phyloP scores from a whole-genome alignment of 2,888 invertebrate genomes.

The Trissolcus brochymenae region DNA sequence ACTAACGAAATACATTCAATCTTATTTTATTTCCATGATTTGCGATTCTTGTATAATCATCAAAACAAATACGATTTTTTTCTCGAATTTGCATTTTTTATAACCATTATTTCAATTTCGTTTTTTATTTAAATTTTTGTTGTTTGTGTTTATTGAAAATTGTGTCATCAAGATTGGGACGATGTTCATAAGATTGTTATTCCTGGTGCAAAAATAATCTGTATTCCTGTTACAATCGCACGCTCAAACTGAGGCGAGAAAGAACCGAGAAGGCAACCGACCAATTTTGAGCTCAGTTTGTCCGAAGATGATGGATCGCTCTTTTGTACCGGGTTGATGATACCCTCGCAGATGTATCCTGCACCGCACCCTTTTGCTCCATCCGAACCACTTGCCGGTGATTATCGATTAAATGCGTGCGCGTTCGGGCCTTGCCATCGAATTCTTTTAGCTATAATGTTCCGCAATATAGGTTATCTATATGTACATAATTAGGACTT shows the following conservation, averaged over 20 bases:
- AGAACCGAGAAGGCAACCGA: conserved; percentile 50
- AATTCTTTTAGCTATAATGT: conserved; percentile 55
- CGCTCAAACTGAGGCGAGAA: conserved; percentile 49
- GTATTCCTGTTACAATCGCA: conserved; percentile 52
- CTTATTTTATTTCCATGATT: not conserved
- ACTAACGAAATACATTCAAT: not conserved
- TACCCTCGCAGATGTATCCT: conserved; percentile 74
- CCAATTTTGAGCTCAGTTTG: conserved; percentile 67
- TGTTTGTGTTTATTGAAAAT: conserved; percentile 2
- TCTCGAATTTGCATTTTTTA: not conserved
- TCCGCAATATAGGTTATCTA: conserved; percentile 46
- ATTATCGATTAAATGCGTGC: conserved; percentile 74
- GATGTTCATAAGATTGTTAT: conserved; percentile 30
- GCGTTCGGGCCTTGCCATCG: conserved; percentile 58
- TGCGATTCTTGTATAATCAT: not conserved
- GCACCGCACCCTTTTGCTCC: conserved; percentile 68
- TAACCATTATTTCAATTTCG: no score
- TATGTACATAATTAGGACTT: conserved; percentile 52
- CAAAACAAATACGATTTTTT: not conserved
- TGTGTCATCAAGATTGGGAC: not conserved
- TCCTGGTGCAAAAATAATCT: conserved; percentile 41
- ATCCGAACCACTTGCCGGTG: conserved; percentile 71
- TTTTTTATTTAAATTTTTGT: not conserved
- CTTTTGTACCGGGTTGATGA: conserved; percentile 73
- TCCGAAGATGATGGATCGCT: conserved; percentile 75